Evolutionary conservation across 2,888 invertebrate species (phyloP).

Genomic region (Liopterus haemorrhoidalis): DNA sequence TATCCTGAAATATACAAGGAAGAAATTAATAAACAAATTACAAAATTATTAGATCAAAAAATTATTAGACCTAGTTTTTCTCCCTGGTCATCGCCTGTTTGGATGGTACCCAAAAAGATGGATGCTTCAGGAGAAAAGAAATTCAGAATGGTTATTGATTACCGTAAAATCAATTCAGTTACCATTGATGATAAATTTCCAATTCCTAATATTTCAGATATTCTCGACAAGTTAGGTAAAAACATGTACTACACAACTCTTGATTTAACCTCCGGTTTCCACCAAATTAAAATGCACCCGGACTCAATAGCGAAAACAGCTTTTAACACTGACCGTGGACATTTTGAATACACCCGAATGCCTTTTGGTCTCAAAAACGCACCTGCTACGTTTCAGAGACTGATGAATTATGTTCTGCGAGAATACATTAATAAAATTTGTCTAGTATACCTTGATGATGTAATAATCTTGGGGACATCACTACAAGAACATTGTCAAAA

Average conservation of each 20-base stretch:
- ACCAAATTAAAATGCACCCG: background rate
- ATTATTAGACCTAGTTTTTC: constrained; percentile 16
- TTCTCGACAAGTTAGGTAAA: background rate
- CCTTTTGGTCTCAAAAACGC: constrained; percentile 4
- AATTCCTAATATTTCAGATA: no score
- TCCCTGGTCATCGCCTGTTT: constrained; percentile 19
- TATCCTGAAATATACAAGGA: no score
- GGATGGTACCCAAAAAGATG: constrained; percentile 20
- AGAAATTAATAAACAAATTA: no score
- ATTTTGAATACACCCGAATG: constrained; percentile 1
- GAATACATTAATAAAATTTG: background rate
- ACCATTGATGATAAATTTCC: no score
- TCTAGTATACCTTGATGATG: constrained; percentile 4
- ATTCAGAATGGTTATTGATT: no score
- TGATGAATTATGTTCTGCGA: background rate
- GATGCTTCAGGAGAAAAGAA: constrained; percentile 19
- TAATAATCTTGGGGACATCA: constrained; percentile 4
- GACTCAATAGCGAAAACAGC: constrained; percentile 2
- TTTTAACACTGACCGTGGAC: background rate
- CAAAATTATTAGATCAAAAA: constrained; percentile 15
- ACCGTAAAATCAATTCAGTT: no score
- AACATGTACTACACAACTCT: constrained; percentile 2
- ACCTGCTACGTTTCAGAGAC: background rate
- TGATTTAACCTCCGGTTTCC: constrained; percentile 2
- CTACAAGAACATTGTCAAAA: constrained; percentile 6